phyloP scores from a whole-genome alignment of 1,140 invertebrate genomes.

The Solen grandis region DNA sequence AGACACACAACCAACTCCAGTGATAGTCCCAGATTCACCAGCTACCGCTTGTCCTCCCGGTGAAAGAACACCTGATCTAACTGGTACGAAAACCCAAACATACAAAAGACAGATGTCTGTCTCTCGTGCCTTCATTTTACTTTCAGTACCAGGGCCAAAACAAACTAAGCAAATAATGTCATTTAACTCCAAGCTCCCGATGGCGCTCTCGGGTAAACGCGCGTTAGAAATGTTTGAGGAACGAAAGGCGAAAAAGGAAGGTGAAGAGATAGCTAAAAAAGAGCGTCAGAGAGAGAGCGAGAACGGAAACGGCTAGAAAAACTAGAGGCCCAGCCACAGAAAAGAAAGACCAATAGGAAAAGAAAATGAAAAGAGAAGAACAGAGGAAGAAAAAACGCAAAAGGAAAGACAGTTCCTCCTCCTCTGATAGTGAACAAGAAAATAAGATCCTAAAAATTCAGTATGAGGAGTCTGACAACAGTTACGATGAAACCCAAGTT shows the following conservation, averaged over 20 bases:
- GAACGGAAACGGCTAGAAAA: not conserved
- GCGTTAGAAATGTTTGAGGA: conserved; percentile 4
- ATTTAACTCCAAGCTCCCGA: not conserved
- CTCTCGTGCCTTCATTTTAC: not conserved
- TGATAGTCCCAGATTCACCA: not conserved
- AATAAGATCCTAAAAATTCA: not conserved
- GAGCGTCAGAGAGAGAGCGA: conserved; percentile 16
- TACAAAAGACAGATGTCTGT: not conserved
- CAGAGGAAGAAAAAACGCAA: not conserved
- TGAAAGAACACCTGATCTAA: not conserved
- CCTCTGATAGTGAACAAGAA: not conserved
- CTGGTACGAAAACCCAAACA: not conserved
- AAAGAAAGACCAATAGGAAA: not conserved
- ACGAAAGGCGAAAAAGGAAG: conserved; percentile 7
- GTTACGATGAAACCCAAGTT: not conserved
- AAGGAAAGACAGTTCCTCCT: not conserved
- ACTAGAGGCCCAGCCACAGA: not conserved
- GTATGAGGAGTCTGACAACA: not conserved
- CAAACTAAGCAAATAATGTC: not conserved
- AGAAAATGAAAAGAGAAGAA: conserved; percentile 5
- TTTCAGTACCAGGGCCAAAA: not conserved
- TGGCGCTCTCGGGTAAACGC: not conserved
- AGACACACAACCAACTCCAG: not conserved
- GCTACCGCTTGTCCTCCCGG: not conserved
- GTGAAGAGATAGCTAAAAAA: not conserved